Conservation (phyloP, 1,140 invertebrate species). For the Trypoxylus dichotomus region DNA sequence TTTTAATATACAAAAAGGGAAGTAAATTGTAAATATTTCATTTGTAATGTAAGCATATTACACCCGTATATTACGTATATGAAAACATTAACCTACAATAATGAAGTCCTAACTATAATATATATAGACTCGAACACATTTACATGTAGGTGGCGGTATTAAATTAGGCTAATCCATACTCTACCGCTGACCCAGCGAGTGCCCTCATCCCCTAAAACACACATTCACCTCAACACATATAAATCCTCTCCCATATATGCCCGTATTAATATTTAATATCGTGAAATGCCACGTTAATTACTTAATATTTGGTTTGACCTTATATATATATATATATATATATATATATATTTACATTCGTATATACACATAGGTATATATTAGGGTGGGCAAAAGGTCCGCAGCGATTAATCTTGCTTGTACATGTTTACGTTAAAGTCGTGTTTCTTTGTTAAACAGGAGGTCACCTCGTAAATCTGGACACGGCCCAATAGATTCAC, state of each 20-base stretch:
- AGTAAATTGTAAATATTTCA: no score
- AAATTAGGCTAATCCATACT: neutral
- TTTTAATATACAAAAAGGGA: no score
- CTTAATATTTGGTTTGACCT: neutral
- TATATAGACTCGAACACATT: neutral
- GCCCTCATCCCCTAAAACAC: no score
- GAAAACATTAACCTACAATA: neutral
- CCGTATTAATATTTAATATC: neutral
- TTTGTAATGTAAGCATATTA: no score
- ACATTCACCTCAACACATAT: neutral
- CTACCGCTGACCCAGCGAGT: no score
- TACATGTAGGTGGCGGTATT: neutral
- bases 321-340: neutral
- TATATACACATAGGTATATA: neutral
- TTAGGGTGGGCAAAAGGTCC: neutral
- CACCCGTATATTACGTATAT: no score
- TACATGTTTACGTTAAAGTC: neutral
- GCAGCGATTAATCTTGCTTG: neutral
- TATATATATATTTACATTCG: no score
- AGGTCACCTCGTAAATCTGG: neutral
- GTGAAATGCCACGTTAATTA: neutral
- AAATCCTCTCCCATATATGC: neutral
- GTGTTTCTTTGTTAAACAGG: neutral
- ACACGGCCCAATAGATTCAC: neutral
- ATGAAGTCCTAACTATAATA: neutral